A percentile compares a stretch with the other conserved stretches of the same genome.
Conservation (phyloP, 1,140 invertebrate species). For the Glossosoma conforme region DNA sequence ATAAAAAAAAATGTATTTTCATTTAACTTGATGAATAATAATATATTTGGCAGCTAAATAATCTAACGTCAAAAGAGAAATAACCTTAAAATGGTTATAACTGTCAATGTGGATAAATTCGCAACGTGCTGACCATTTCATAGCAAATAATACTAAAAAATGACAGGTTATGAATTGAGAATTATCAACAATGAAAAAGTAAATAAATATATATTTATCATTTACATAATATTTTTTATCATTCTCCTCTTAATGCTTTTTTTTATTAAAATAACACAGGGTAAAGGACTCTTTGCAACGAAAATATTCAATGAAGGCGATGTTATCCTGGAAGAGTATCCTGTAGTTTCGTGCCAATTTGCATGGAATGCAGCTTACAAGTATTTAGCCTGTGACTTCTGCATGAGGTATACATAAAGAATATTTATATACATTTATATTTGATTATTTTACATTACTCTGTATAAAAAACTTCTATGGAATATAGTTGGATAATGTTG, state of each 20-base stretch:
- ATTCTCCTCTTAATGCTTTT: conserved; percentile 1
- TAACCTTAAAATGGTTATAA: no score
- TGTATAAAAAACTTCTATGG: no score
- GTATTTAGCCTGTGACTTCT: conserved; percentile 88
- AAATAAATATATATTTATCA: conserved; percentile 1
- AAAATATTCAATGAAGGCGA: conserved; percentile 67
- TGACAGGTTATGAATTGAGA: conserved; percentile 29
- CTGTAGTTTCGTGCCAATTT: conserved; percentile 86
- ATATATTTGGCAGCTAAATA: no score
- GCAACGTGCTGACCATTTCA: no score
- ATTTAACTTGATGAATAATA: no score
- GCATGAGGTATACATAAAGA: conserved; percentile 59
- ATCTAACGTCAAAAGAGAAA: no score
- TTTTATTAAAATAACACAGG: conserved; percentile 51
- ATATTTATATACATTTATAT: no score
- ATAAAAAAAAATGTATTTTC: no score
- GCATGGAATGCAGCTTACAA: conserved; percentile 87
- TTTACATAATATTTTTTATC: conserved; percentile 1
- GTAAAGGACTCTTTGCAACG: conserved; percentile 78
- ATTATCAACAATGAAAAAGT: conserved; percentile 30
- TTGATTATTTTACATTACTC: no score
- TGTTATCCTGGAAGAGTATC: conserved; percentile 81
- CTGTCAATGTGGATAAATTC: no score
- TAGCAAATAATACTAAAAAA: no score
- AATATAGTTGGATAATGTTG: no score